phyloP scores from a whole-genome alignment of 2,888 invertebrate genomes.

The Lampropteryx suffumata region DNA sequence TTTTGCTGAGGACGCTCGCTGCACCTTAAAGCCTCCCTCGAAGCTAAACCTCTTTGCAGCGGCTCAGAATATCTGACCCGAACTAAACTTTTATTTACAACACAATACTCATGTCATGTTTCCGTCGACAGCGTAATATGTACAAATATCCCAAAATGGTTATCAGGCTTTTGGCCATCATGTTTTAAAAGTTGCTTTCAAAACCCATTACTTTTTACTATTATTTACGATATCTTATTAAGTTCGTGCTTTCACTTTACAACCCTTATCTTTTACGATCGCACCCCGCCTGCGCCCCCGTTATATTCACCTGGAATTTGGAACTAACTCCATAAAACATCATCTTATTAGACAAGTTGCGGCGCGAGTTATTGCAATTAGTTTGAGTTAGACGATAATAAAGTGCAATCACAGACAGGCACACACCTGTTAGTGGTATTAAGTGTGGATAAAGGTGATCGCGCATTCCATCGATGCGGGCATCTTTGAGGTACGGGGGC shows the following conservation, averaged over 20 bases:
- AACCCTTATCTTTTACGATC: constrained; percentile 18
- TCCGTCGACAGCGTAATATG: too few relatives aligned
- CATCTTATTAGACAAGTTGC: constrained; percentile 7
- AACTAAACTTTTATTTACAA: constrained; percentile 3
- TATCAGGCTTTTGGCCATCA: too few relatives aligned
- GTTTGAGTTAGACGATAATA: constrained; percentile 14
- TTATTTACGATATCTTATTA: constrained; percentile 8
- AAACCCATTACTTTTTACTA: not conserved
- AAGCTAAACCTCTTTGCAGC: constrained; percentile 13
- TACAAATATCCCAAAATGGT: too few relatives aligned
- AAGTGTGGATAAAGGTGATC: constrained; percentile 4
- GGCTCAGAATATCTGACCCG: not conserved
- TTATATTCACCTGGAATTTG: constrained; percentile 13
- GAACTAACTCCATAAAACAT: constrained; percentile 13
- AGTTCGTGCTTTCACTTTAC: constrained; percentile 3
- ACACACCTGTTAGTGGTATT: constrained; percentile 20
- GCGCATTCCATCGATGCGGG: too few relatives aligned
- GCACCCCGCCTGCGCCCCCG: not conserved
- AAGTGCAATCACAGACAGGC: constrained; percentile 10
- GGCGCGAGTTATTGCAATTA: constrained; percentile 5
- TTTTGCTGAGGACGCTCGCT: too few relatives aligned
- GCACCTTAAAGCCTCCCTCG: too few relatives aligned
- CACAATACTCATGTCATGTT: not conserved
- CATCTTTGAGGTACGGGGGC: constrained; percentile 5
- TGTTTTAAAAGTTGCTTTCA: not conserved